phyloP scores from a whole-genome alignment of 2,888 invertebrate genomes.

The Limnephilus marmoratus region DNA sequence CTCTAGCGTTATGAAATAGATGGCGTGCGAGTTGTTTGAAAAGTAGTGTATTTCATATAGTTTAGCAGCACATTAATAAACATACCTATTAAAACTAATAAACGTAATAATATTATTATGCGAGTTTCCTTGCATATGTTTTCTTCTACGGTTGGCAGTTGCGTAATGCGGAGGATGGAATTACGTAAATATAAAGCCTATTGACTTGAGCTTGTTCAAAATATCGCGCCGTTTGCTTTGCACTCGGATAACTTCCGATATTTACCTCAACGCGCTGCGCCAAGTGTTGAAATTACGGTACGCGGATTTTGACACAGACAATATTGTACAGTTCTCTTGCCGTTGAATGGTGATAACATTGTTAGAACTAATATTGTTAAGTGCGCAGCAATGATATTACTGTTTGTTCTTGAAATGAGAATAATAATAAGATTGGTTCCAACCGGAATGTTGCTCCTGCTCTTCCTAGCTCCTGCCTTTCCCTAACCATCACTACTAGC shows the following conservation, averaged over 20 bases:
- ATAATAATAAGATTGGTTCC: no score
- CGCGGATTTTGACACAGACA: background rate
- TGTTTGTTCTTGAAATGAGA: no score
- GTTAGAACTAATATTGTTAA: background rate
- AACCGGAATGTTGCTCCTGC: no score
- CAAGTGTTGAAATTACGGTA: background rate
- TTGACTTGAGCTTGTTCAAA: conserved; percentile 5
- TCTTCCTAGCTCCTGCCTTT: no score
- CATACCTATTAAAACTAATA: no score
- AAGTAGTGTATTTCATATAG: no score
- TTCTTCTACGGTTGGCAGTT: background rate
- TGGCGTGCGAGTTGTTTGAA: no score
- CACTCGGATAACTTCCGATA: conserved; percentile 2
- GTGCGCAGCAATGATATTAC: no score
- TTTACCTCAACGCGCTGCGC: background rate
- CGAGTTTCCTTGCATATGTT: background rate
- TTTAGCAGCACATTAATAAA: no score
- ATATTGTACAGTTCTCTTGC: background rate
- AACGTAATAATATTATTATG: no score
- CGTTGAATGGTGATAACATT: background rate
- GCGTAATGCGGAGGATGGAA: background rate
- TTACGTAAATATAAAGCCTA: background rate
- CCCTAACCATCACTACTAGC: no score
- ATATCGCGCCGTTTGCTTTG: background rate
- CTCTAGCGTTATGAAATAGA: no score